Evolutionary conservation across 2,113 vertebrate genomes (phyloP), one percentile per base, ranked within the genome.

Genomic region (Leucosticte australis): DNA sequence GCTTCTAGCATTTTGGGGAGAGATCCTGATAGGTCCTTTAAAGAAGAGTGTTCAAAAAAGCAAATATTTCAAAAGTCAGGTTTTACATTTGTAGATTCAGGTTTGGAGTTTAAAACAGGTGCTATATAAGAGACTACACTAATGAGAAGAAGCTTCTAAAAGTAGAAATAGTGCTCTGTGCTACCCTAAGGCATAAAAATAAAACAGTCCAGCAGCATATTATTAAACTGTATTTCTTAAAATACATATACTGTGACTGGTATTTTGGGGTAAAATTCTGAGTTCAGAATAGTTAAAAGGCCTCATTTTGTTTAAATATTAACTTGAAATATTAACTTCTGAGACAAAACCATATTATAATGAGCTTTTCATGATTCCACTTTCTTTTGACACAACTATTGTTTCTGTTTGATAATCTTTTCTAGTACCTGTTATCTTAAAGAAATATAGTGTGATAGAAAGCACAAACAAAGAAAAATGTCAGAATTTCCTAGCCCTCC

Each of bases 1-100:
- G 95, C 90, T 93, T 97, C 96, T 96, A 97, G 95, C 90, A 96
- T 96, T 97, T 97, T 77, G 90, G 94, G 93, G 95, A 96, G 63
- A 96, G 92, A 96, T 97, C 92, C 94, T 95, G 96, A 96, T 8
- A 97, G 92, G 92, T 97, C 95, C 94, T 97, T 97, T 95, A 96
- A 97, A 97, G 96, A 97, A 96, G 95, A 96, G 95, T 92, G 96
- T 97, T 97, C 94, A 97, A 96, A 96, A 96, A 97, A 96, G 95
- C 88, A 97, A 86, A 96, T 96, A 96, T 95, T 96, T 97, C 96
- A 97, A 96, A 96, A 96, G 94, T 96, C 96, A 96, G 94, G 92
- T 96, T 97, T 97, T 96, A 96, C 93, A 97, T 90, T 93, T 26
- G 85, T 96, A 94, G 92, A 90, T 86, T 94, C 92, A 96, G 90